A percentile compares a stretch with the other conserved stretches of the same genome.
These are phyloP conservation scores for Galerucella nymphaeae DNA, from an alignment of 2,888 invertebrate species.

Conservation along the genomic window DNA sequence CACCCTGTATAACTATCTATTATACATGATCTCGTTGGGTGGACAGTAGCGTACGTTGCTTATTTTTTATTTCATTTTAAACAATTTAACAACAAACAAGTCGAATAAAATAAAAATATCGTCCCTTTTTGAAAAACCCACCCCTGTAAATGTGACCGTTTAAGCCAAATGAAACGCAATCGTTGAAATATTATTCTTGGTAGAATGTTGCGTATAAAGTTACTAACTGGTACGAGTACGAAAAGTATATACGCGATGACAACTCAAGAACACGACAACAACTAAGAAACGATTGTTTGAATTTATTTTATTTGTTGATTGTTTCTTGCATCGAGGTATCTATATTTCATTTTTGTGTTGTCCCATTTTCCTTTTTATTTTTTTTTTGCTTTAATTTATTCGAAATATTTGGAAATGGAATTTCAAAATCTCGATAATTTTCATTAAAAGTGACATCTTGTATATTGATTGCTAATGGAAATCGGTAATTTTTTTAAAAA, in stretches of 20 bases:
- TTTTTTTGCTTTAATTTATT: neutral
- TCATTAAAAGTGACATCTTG: no score
- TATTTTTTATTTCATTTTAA: no score
- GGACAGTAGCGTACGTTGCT: no score
- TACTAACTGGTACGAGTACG: constrained; percentile 30
- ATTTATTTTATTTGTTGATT: constrained; percentile 23
- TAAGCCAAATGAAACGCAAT: constrained; percentile 16
- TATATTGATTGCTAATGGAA: no score
- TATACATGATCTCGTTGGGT: no score
- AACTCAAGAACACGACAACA: constrained; percentile 21
- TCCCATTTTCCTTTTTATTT: neutral
- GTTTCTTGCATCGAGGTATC: constrained; percentile 15
- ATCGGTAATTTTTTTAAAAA: no score
- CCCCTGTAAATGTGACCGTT: neutral
- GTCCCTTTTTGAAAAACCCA: neutral
- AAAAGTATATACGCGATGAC: neutral
- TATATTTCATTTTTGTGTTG: neutral
- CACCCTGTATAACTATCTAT: no score
- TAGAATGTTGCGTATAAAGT: constrained; percentile 26
- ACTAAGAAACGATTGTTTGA: neutral
- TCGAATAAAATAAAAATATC: no score
- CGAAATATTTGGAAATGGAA: neutral
- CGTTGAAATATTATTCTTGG: constrained; percentile 19
- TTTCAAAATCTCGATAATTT: no score
- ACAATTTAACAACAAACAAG: no score